Conservation (phyloP, 1,140 invertebrate species). For the Drosophila funebris region DNA sequence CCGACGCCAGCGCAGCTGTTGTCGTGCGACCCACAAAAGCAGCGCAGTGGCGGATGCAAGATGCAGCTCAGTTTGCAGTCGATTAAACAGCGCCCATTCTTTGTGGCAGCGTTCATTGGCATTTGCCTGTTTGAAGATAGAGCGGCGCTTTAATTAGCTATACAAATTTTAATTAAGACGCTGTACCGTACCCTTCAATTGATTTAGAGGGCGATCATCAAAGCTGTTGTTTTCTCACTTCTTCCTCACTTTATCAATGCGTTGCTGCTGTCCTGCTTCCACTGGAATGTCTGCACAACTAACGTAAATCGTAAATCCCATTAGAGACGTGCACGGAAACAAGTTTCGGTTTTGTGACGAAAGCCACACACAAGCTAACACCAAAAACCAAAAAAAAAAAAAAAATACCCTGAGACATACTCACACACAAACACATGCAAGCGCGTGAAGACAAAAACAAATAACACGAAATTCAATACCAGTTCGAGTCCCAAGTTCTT, state of each 20-base stretch:
- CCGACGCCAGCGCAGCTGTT: not conserved
- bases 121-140: slow-evolving; percentile 22
- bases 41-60: slow-evolving; percentile 41
- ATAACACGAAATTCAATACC: slow-evolving; percentile 62
- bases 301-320: slow-evolving; percentile 44
- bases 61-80: slow-evolving; percentile 17
- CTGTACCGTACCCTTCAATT: slow-evolving; percentile 64
- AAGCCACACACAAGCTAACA: slow-evolving; percentile 25
- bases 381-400: not conserved
- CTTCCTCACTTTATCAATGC: slow-evolving; percentile 22
- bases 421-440: not conserved
- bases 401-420: not conserved
- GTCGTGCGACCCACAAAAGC: slow-evolving; percentile 63
- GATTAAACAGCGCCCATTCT: slow-evolving; percentile 61
- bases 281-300: slow-evolving; percentile 33
- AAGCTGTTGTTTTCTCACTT: slow-evolving; percentile 21
- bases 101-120: slow-evolving; percentile 67
- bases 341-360: slow-evolving; percentile 47
- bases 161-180: slow-evolving; percentile 78
- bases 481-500: slow-evolving; percentile 56
- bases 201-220: slow-evolving; percentile 50
- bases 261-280: not conserved
- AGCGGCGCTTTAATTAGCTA: slow-evolving; percentile 59
- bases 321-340: slow-evolving; percentile 42
- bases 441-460: too few relatives aligned